These are phyloP conservation scores for Zygogramma bicolorata DNA, from an alignment of 2,888 invertebrate species.

Conservation along the genomic window DNA sequence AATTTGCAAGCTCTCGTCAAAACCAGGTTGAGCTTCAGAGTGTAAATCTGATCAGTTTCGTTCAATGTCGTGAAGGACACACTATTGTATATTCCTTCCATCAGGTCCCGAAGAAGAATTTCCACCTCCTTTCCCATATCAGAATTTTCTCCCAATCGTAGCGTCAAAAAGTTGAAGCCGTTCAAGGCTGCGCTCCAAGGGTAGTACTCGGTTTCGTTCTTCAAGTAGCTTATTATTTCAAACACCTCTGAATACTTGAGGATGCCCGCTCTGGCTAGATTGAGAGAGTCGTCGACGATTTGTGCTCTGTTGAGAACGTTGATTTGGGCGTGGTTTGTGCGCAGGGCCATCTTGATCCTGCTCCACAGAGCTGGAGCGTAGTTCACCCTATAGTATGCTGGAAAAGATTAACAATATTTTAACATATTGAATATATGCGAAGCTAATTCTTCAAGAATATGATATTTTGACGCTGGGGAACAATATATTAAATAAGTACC, in stretches of 20 bases:
- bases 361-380: conserved; percentile 74
- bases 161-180: conserved; percentile 59
- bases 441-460: not conserved
- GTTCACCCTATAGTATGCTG: conserved; percentile 77
- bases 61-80: conserved; percentile 35
- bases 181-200: conserved; percentile 81
- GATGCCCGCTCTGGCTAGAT: conserved; percentile 75
- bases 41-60: conserved; percentile 66
- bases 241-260: conserved; percentile 75
- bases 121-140: conserved; percentile 12
- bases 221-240: conserved; percentile 76
- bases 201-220: conserved; percentile 76
- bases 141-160: conserved; percentile 32
- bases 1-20: conserved; percentile 73
- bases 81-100: conserved; percentile 30
- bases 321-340: conserved; percentile 66
- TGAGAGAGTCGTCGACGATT: conserved; percentile 83
- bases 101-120: conserved; percentile 22
- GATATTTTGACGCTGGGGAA: no score
- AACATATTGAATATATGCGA: not conserved
- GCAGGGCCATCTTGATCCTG: conserved; percentile 66
- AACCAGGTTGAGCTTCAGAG: conserved; percentile 73
- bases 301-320: conserved; percentile 80
- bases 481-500: no score
- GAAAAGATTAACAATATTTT: not conserved